These are phyloP conservation scores for Andinoacara biseriatus DNA, from an alignment of 2,113 vertebrate genomes.

Conservation along the genomic window DNA sequence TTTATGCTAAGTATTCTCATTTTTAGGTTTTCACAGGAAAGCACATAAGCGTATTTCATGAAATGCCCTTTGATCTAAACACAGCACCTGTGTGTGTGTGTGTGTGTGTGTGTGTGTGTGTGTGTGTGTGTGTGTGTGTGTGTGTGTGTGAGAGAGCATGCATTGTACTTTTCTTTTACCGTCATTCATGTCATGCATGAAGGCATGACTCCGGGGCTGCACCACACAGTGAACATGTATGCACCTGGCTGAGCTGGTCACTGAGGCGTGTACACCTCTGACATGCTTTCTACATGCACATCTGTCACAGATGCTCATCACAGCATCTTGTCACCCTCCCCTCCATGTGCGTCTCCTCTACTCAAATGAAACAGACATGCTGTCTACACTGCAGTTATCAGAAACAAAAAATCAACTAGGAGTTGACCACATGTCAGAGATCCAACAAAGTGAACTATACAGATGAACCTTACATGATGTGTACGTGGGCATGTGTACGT, in stretches of 20 bases:
- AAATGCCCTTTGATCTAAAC: background rate
- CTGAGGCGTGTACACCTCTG: conserved; percentile 51
- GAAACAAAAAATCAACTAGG: conserved; percentile 12
- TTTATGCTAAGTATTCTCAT: background rate
- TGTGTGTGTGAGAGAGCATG: background rate
- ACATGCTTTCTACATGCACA: conserved; percentile 62
- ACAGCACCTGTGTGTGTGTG: background rate
- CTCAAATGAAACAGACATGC: conserved; percentile 7
- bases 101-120: background rate
- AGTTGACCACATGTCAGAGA: conserved; percentile 25
- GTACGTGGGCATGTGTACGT: background rate
- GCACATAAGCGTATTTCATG: background rate
- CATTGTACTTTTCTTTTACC: background rate
- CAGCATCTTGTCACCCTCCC: conserved; percentile 15
- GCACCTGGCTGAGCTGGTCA: conserved; percentile 65
- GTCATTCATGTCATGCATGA: conserved; percentile 48
- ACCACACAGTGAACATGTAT: conserved; percentile 30
- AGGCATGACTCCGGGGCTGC: conserved; percentile 33
- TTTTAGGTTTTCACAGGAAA: background rate
- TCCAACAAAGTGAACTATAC: conserved; percentile 16
- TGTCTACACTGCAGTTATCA: conserved; percentile 25
- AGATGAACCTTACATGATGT: background rate
- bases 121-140: background rate
- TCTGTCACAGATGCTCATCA: conserved; percentile 59
- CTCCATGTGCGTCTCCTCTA: conserved; percentile 3